phyloP scores from a whole-genome alignment of 1,140 invertebrate species.

The Drosophila teissieri region DNA sequence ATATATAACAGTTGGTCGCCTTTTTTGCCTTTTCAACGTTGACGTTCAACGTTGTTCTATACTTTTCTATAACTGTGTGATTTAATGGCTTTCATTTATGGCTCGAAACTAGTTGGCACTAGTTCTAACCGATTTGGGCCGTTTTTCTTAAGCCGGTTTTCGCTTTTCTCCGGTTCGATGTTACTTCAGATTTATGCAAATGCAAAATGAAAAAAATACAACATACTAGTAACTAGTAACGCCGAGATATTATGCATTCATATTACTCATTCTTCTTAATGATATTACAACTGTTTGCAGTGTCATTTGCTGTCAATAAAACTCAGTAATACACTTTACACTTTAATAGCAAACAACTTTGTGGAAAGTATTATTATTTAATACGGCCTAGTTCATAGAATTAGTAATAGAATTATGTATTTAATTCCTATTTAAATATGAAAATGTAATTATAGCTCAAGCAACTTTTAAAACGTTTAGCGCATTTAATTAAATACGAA shows the following conservation, averaged over 20 bases:
- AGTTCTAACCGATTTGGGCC: slow-evolving; percentile 10
- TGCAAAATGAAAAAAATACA: slow-evolving; percentile 14
- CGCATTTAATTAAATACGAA: slow-evolving; percentile 25
- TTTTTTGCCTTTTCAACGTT: too few relatives aligned
- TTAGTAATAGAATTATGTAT: too few relatives aligned
- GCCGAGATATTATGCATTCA: slow-evolving; percentile 6
- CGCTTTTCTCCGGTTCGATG: neutral
- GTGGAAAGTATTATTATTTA: too few relatives aligned
- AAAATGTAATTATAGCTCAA: neutral
- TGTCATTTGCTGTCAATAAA: too few relatives aligned
- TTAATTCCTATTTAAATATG: too few relatives aligned
- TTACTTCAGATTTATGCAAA: slow-evolving; percentile 20
- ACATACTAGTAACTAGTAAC: slow-evolving; percentile 18
- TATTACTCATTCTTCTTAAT: neutral
- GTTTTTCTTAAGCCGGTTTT: slow-evolving; percentile 26
- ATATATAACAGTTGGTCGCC: neutral
- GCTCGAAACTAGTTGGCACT: slow-evolving; percentile 24
- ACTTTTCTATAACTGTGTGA: neutral
- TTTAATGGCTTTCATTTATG: slow-evolving; percentile 6
- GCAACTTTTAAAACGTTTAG: slow-evolving; percentile 10
- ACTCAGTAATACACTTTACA: too few relatives aligned
- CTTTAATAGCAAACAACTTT: too few relatives aligned
- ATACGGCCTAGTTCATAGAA: too few relatives aligned
- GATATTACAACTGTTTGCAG: too few relatives aligned
- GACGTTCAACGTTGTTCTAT: neutral